Conservation (phyloP, 2,113 vertebrate species). For the Prolemur simus region DNA sequence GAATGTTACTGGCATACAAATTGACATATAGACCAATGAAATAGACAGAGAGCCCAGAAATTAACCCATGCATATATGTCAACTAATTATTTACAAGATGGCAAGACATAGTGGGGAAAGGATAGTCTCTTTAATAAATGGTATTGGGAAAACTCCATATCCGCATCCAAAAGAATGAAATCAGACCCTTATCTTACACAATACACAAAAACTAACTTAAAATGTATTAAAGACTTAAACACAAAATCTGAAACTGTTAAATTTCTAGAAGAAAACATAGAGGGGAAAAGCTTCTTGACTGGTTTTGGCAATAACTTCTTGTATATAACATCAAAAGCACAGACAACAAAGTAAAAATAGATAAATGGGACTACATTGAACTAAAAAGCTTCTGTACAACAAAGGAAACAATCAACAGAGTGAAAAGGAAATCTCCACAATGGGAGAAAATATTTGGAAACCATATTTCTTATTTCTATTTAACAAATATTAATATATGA, state of each 20-base stretch:
- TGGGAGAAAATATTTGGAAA: neutral
- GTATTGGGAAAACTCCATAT: neutral
- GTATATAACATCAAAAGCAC: neutral
- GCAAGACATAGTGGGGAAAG: neutral
- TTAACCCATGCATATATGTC: neutral
- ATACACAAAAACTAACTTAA: neutral
- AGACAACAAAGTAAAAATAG: neutral
- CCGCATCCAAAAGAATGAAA: neutral
- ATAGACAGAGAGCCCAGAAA: neutral
- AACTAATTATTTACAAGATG: neutral
- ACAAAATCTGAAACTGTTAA: neutral
- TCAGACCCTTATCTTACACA: neutral
- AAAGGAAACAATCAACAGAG: neutral
- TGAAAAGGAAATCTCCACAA: neutral
- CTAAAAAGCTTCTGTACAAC: neutral
- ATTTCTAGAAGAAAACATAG: neutral
- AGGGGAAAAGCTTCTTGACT: neutral
- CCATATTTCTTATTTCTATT: no score
- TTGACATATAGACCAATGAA: neutral
- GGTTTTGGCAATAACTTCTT: neutral
- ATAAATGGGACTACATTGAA: neutral
- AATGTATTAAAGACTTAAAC: neutral
- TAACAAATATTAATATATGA: neutral
- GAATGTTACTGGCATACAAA: neutral
- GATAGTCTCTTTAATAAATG: neutral